These are phyloP conservation scores for Phylloscopus trochiloides DNA, from an alignment of 2,113 vertebrate genomes.

Conservation along the genomic window DNA sequence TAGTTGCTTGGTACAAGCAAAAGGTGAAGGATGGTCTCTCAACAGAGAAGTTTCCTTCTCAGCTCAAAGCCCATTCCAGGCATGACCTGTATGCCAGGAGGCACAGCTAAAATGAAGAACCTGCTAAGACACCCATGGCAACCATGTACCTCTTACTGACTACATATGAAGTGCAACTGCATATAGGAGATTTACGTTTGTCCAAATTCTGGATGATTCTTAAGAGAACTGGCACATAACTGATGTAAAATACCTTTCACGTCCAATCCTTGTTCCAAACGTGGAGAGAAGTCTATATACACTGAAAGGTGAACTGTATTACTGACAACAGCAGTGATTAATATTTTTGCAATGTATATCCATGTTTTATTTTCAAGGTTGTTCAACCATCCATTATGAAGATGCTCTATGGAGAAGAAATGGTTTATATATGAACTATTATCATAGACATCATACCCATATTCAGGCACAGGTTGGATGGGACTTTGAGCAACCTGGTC, in stretches of 20 bases:
- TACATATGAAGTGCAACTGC: not conserved
- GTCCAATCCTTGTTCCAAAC: not conserved
- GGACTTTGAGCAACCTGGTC: not conserved
- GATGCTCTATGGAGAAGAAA: not conserved
- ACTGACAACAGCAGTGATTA: not conserved
- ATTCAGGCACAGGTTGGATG: not conserved
- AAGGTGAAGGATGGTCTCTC: not conserved
- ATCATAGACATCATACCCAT: not conserved
- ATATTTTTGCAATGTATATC: not conserved
- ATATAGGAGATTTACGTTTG: not conserved
- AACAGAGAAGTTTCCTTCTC: not conserved
- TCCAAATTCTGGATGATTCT: not conserved
- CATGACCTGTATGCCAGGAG: not conserved
- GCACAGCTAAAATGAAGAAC: not conserved
- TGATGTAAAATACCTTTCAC: not conserved
- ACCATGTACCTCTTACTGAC: not conserved
- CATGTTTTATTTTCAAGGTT: not conserved
- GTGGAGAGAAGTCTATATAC: not conserved
- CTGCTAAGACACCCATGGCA: not conserved
- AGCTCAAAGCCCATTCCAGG: not conserved
- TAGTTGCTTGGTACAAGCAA: not conserved
- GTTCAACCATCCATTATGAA: not conserved
- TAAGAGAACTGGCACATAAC: not conserved
- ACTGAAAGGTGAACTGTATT: not conserved
- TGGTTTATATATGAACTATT: not conserved